Evolutionary conservation across 2,888 invertebrate species (phyloP), one percentile per base, ranked within the genome.

Genomic region (Drosophila rellima): DNA sequence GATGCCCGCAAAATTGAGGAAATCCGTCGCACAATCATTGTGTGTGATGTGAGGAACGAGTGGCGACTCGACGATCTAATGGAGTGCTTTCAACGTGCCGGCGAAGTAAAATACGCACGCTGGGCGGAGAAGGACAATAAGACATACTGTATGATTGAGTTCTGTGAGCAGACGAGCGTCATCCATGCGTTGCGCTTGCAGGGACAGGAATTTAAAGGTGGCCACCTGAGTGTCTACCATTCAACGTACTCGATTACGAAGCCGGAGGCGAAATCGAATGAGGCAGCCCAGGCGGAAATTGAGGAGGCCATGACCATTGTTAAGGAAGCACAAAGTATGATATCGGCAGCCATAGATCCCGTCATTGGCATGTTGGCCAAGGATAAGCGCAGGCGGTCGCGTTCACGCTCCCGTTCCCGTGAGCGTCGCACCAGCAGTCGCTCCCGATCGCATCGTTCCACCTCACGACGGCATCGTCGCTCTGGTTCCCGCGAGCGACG

Each of bases 221-320:
- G 95, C 74, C 88, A 91, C 6, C 84, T 94, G 3, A 94, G 95
- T 93, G 96, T 99, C 8, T 96, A 96, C 82, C 99, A 99, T 93
- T 96, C 99, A 0, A 97, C 96, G 2, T 97, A 98, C 91, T 96
- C 98, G 0, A 98, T 98, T 72, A 95, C 95, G 1, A 97, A 97
- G 90, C 98, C 98, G 0, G 98, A 98, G 91, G 97, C 98, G 0
- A 98, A 98, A 92, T 98, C 97, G 80, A 98, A 98, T 91, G 98
- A 98, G 91, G 98, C 98, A 1, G 98, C 98, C 0, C 97, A 98
- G 90, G 95, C 96, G 45, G 98, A 98, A 93, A 98, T 99, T 61
- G 98, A 98, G 92, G 98, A 98, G 92, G 98, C 98, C 0, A 98
- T 99, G 98, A 97, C 97, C 47, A 94, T 98, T 72, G 98, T 98